phyloP scores from a whole-genome alignment of 1,140 invertebrate species.

The Drosophila ogumai region DNA sequence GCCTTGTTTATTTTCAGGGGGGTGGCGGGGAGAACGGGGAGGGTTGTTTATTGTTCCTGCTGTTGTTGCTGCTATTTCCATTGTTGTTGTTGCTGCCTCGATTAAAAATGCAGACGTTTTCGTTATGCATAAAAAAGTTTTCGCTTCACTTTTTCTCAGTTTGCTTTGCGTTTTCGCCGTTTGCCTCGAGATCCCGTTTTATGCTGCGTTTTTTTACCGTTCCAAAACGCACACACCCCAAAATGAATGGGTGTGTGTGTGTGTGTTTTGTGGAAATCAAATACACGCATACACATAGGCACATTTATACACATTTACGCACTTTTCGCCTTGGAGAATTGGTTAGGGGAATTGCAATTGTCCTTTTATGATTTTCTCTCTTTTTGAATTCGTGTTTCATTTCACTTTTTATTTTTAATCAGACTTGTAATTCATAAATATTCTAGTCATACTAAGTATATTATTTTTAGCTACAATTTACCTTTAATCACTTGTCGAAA shows the following conservation, averaged over 20 bases:
- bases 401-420: neutral
- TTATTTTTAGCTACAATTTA: slow-evolving; percentile 40
- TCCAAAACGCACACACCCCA: slow-evolving; percentile 32
- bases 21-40: slow-evolving; percentile 36
- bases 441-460: neutral
- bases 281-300: slow-evolving; percentile 16
- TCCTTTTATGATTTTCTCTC: neutral
- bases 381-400: neutral
- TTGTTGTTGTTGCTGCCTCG: slow-evolving; percentile 68
- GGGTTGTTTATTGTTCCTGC: slow-evolving; percentile 46
- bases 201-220: slow-evolving; percentile 32
- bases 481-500: slow-evolving; percentile 72
- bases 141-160: slow-evolving; percentile 35
- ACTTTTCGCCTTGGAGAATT: neutral
- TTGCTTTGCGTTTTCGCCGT: slow-evolving; percentile 52
- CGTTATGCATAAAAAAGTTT: slow-evolving; percentile 66
- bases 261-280: slow-evolving; percentile 19
- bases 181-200: slow-evolving; percentile 31
- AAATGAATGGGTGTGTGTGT: neutral
- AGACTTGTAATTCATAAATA: slow-evolving; percentile 3
- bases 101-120: slow-evolving; percentile 76
- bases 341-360: slow-evolving; percentile 8
- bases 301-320: slow-evolving; percentile 19
- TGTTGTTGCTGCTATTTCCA: slow-evolving; percentile 42
- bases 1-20: slow-evolving; percentile 44